These are phyloP conservation scores for Myotis pilosus DNA, from an alignment of 2,797 vertebrate species.

Conservation along the genomic window DNA sequence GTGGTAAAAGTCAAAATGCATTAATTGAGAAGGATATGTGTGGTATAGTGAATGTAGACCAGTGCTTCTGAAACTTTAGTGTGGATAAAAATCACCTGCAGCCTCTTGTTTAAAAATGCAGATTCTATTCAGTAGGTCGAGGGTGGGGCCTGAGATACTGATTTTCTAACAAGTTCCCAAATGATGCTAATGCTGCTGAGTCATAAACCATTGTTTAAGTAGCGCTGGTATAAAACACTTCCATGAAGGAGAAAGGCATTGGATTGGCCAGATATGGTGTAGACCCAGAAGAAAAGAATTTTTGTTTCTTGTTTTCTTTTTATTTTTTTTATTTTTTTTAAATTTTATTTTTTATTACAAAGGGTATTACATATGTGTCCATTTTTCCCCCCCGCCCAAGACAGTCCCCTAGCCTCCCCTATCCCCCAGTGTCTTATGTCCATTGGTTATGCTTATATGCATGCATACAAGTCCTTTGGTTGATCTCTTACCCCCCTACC, in stretches of 20 bases:
- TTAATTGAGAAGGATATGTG: neutral
- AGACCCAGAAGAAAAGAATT: neutral
- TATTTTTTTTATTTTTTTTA: neutral
- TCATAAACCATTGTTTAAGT: neutral
- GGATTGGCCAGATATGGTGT: neutral
- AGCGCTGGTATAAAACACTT: neutral
- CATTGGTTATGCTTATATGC: no score
- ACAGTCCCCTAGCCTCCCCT: no score
- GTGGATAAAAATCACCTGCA: neutral
- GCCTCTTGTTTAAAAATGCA: neutral
- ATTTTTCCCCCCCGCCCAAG: no score
- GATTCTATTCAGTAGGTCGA: neutral
- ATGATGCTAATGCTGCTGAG: neutral
- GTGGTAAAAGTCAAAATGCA: neutral
- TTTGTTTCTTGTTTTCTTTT: neutral
- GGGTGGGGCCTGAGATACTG: neutral
- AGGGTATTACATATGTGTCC: no score
- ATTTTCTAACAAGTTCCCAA: neutral
- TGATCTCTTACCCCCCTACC: no score
- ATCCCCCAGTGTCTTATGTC: no score
- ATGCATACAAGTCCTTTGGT: no score
- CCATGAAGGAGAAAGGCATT: neutral
- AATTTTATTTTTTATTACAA: no score
- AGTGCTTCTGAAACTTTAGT: neutral
- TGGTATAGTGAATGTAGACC: neutral